phyloP scores from a whole-genome alignment of 1,140 invertebrate species.

The Sitophilus oryzae region DNA sequence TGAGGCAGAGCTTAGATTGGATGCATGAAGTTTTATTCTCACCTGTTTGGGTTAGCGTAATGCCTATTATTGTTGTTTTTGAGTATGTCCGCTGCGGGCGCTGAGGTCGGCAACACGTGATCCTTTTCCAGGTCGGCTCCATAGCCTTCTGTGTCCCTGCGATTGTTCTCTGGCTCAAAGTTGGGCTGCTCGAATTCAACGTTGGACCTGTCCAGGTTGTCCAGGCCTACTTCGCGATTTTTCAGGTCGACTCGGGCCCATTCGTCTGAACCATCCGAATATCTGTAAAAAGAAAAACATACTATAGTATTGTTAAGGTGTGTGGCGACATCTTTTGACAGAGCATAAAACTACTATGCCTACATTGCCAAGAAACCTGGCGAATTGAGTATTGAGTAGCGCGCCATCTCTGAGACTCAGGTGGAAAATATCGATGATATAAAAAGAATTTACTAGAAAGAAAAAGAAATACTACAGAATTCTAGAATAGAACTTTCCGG shows the following conservation, averaged over 20 bases:
- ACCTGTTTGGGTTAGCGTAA: slow-evolving; percentile 57
- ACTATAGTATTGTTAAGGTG: too few relatives aligned
- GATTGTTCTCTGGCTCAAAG: slow-evolving; percentile 30
- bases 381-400: too few relatives aligned
- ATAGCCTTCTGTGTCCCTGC: slow-evolving; percentile 46
- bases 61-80: slow-evolving; percentile 65
- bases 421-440: too few relatives aligned
- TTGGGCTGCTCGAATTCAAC: slow-evolving; percentile 30
- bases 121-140: slow-evolving; percentile 60
- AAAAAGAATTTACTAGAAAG: too few relatives aligned
- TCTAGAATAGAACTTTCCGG: too few relatives aligned
- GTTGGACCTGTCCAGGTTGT: slow-evolving; percentile 20
- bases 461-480: too few relatives aligned
- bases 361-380: too few relatives aligned
- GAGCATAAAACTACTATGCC: too few relatives aligned
- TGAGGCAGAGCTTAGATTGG: too few relatives aligned
- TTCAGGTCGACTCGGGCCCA: slow-evolving; percentile 40
- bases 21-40: too few relatives aligned
- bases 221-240: slow-evolving; percentile 24
- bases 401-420: too few relatives aligned
- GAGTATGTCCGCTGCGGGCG: slow-evolving; percentile 62
- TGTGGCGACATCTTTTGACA: too few relatives aligned
- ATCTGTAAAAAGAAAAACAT: slow-evolving; percentile 36
- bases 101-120: slow-evolving; percentile 61
- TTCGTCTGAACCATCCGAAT: slow-evolving; percentile 40